A percentile compares a stretch with the other conserved stretches of the same genome.
phyloP scores from a whole-genome alignment of 2,888 invertebrate genomes.

The Coremacera marginata region DNA sequence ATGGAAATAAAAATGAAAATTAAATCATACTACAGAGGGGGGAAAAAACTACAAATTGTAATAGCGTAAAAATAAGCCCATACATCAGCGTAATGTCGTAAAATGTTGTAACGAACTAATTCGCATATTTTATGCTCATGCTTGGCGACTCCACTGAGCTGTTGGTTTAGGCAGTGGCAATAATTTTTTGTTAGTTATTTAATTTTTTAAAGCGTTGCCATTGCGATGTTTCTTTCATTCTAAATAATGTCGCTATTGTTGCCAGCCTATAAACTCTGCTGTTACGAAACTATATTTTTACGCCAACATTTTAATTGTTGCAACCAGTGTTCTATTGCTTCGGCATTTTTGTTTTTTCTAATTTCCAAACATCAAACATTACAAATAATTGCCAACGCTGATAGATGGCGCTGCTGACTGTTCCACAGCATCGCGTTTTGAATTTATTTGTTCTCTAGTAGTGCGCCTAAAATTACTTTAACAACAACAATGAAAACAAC shows the following conservation, averaged over 20 bases:
- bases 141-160: neutral
- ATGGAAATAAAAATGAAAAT: slow-evolving; percentile 5
- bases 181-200: neutral
- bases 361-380: slow-evolving; percentile 43
- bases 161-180: neutral
- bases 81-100: slow-evolving; percentile 28
- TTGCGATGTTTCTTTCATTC: neutral
- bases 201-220: neutral
- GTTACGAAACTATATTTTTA: slow-evolving; percentile 31
- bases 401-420: slow-evolving; percentile 55
- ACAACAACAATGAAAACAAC: neutral
- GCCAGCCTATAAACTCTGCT: neutral
- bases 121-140: slow-evolving; percentile 37
- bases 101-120: slow-evolving; percentile 38
- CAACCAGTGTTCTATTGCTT: neutral
- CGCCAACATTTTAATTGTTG: slow-evolving; percentile 37
- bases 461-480: neutral
- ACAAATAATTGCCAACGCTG: slow-evolving; percentile 51
- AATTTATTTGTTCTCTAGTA: slow-evolving; percentile 41
- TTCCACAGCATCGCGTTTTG: slow-evolving; percentile 38
- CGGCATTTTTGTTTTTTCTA: neutral
- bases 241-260: neutral
- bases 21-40: neutral
- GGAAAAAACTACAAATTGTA: neutral
- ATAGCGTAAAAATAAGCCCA: neutral